Evolutionary conservation across 2,888 invertebrate species (phyloP).

Genomic region (Tanaodytes sp.): DNA sequence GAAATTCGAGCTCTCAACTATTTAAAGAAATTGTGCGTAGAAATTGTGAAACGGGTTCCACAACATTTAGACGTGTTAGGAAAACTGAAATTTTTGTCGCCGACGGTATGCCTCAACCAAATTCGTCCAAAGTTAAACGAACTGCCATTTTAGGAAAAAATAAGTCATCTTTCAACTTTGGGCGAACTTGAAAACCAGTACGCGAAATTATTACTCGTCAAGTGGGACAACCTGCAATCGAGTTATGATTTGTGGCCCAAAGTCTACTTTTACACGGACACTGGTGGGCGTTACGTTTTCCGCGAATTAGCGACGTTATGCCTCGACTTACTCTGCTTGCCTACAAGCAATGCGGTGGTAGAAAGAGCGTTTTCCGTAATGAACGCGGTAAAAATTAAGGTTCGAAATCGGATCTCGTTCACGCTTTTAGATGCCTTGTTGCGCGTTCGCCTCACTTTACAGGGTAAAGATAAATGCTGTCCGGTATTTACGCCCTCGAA

Average conservation of each 20-base stretch:
- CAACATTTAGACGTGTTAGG: neutral
- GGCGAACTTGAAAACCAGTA: no score
- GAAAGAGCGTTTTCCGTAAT: slow-evolving; percentile 47
- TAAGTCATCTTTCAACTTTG: no score
- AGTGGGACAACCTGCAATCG: no score
- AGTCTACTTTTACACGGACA: slow-evolving; percentile 35
- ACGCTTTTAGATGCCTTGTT: slow-evolving; percentile 17
- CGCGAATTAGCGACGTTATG: slow-evolving; percentile 24
- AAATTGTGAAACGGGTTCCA: neutral
- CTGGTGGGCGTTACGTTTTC: slow-evolving; percentile 33
- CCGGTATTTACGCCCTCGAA: no score
- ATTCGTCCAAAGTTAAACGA: no score
- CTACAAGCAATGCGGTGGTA: slow-evolving; percentile 43
- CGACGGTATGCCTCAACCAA: no score
- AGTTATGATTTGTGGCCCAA: no score
- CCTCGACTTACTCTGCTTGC: slow-evolving; percentile 28
- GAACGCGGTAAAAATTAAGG: slow-evolving; percentile 39
- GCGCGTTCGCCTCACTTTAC: no score
- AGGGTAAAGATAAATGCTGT: no score
- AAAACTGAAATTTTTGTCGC: neutral
- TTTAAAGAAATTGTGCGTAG: neutral
- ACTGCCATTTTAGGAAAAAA: no score
- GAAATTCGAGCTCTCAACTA: neutral
- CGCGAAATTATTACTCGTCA: no score
- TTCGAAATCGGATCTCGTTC: slow-evolving; percentile 29